These are phyloP conservation scores for Ctena decussata DNA, from an alignment of 2,888 invertebrate genomes.

Conservation along the genomic window DNA sequence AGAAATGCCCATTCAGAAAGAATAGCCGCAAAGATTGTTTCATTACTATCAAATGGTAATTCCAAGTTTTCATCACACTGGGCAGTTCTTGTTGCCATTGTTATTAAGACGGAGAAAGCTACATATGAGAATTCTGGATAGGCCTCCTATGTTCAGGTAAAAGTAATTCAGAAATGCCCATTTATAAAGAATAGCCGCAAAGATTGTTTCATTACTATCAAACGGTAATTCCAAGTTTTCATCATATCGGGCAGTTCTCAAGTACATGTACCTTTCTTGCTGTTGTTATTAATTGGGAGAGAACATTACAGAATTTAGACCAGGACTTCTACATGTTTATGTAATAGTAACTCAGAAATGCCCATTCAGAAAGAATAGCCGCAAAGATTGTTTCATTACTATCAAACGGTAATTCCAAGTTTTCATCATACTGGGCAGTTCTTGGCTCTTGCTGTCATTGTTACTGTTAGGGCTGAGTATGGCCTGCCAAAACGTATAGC, in stretches of 20 bases:
- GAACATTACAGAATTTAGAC: too few species aligned
- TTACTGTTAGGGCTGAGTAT: too few species aligned
- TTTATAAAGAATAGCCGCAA: slow-evolving; percentile 8
- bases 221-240: slow-evolving; percentile 14
- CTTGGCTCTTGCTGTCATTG: too few species aligned
- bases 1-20: neutral
- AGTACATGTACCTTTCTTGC: too few species aligned
- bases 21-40: slow-evolving; percentile 7
- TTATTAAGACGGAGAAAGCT: too few species aligned
- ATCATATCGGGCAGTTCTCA: neutral
- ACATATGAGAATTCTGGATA: too few species aligned
- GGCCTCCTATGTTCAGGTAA: too few species aligned
- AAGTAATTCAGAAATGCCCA: too few species aligned
- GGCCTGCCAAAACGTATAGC: too few species aligned
- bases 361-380: slow-evolving; percentile 38
- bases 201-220: slow-evolving; percentile 3
- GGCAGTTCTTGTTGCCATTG: neutral
- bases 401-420: slow-evolving; percentile 59
- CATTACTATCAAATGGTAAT: slow-evolving; percentile 16
- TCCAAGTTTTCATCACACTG: neutral
- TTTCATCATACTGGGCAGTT: slow-evolving; percentile 29
- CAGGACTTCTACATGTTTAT: too few species aligned
- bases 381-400: slow-evolving; percentile 29
- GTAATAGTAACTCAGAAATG: neutral
- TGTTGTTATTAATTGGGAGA: too few species aligned